Base-by-base conservation (phyloP, 2,888 invertebrate genomes). In the Prenolepis imparis region DNA sequence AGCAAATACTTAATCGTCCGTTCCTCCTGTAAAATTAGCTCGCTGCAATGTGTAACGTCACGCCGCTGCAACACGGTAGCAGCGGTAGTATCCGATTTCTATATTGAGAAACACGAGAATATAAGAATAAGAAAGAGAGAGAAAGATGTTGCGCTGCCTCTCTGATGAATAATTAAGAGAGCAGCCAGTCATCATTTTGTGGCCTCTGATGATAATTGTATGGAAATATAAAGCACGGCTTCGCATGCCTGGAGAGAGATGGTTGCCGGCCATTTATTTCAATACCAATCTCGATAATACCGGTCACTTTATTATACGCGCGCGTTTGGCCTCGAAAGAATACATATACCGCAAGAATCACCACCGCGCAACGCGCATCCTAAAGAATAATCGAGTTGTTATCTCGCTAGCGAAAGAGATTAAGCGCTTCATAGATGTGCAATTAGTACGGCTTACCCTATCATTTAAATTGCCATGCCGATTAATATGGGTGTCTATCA, bases 151-250 rank as follows among this genome's bases (percentile, higher is more conserved):
- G 73, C 72, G 28, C 64, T 59, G 64, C 59, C 68, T 83, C 68
- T 41, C 18, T 5, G 48, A 78, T 5, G 48, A 78, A 59, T 86
- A 89, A 88, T 87, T 86, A 84, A 88, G 67, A 83, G 82, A 84
- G 82, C 75, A 72, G 75, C 77, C 63, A 83, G 84, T 87, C 88
- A 86, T 91, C 88, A 88, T 89, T 89, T 87, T 81, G 84, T 67
- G 67, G 81, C 72, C 86, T 70, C 87, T 90, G 89, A 91, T 88
- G 91, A 91, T 91, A 90, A 91, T 90, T 90, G 87, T 90, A 89
- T 90, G 89, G 89, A 90, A 89, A 89, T 91, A 88, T 86, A 86
- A 91, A 89, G 84, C 86, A 87, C 80, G 83, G 28, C 64, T 21
- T 64, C 36, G 72, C 55, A 78, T 15, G 52, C 66, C 1, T 28